Evolutionary conservation across 2,113 vertebrate species (phyloP).

Genomic region (Sphyrna mokarran): DNA sequence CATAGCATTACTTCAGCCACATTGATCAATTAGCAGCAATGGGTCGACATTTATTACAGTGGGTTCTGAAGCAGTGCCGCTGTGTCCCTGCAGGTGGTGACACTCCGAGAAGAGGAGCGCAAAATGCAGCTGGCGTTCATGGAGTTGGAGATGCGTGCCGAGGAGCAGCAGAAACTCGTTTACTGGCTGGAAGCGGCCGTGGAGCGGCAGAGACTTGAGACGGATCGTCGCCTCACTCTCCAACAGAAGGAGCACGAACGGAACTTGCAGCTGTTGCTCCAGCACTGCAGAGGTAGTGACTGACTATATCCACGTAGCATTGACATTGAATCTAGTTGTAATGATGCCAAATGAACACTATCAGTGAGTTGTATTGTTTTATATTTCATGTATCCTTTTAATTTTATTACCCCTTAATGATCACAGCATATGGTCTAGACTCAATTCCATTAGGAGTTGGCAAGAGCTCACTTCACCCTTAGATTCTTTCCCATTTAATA

Average conservation of each 20-base stretch:
- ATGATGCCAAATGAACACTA: neutral
- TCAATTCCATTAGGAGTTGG: neutral
- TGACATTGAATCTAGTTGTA: neutral
- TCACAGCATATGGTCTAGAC: neutral
- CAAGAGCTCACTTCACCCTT: neutral
- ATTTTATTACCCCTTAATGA: neutral
- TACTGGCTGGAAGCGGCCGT: slow-evolving; percentile 82
- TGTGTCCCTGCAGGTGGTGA: slow-evolving; percentile 72
- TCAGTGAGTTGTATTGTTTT: neutral
- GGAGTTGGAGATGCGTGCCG: slow-evolving; percentile 85
- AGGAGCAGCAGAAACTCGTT: slow-evolving; percentile 81
- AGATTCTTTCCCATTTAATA: neutral
- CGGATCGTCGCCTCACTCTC: slow-evolving; percentile 83
- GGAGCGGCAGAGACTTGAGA: slow-evolving; percentile 81
- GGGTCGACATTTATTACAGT: neutral
- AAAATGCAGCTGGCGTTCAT: slow-evolving; percentile 80
- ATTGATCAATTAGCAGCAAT: neutral
- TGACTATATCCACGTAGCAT: neutral
- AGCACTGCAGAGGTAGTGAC: slow-evolving; percentile 77
- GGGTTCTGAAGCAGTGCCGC: neutral
- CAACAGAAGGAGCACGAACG: slow-evolving; percentile 93
- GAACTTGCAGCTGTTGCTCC: slow-evolving; percentile 78
- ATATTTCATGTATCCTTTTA: neutral
- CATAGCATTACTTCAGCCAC: neutral
- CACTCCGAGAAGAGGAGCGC: slow-evolving; percentile 86